These are phyloP conservation scores for Saturnia japonica DNA, from an alignment of 2,888 invertebrate genomes.

Conservation along the genomic window DNA sequence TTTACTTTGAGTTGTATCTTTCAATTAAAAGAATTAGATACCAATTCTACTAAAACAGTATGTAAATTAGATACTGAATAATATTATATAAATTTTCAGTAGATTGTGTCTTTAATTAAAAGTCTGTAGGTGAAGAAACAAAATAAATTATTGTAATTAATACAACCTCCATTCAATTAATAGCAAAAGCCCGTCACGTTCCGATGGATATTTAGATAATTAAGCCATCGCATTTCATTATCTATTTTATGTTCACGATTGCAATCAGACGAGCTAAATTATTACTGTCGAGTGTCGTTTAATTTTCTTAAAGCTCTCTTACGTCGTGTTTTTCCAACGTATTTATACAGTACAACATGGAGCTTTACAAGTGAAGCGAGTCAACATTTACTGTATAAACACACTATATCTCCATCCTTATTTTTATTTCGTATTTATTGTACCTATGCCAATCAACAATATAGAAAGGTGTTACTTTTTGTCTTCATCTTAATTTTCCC, in stretches of 20 bases:
- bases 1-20: neutral
- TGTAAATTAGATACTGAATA: neutral
- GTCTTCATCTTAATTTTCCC: neutral
- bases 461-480: neutral
- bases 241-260: conserved; percentile 3
- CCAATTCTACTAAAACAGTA: neutral
- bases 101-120: neutral
- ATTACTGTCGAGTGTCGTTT: neutral
- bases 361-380: neutral
- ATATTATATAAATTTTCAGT: neutral
- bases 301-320: neutral
- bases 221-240: neutral
- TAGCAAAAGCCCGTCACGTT: conserved; percentile 1
- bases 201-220: conserved; percentile 8
- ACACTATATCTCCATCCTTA: neutral
- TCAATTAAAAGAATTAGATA: neutral
- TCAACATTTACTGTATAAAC: neutral
- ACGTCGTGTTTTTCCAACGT: neutral
- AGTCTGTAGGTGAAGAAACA: neutral
- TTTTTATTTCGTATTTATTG: neutral
- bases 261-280: neutral
- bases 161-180: neutral
- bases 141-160: conserved; percentile 5
- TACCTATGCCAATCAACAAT: neutral
- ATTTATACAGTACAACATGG: neutral